Percentiles rank a stretch among this genome's conserved stretches.
These are phyloP conservation scores for Stictonetta naevosa DNA, from an alignment of 2,113 vertebrate species.

Conservation along the genomic window DNA sequence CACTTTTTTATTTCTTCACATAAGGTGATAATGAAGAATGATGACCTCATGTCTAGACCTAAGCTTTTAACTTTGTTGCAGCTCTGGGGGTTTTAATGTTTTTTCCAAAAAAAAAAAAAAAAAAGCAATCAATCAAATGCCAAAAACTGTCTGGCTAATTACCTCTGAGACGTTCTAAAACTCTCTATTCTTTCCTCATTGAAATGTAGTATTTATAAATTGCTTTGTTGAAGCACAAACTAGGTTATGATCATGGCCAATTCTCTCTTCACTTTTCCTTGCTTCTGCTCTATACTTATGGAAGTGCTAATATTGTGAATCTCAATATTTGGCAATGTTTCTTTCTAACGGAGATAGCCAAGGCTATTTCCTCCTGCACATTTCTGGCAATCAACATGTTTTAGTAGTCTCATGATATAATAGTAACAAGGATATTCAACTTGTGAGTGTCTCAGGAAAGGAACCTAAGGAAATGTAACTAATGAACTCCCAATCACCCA, in stretches of 20 bases:
- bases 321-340: background rate
- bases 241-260: background rate
- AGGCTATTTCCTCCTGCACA: background rate
- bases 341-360: background rate
- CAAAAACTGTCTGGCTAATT: slow-evolving; percentile 57
- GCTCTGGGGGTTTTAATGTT: slow-evolving; percentile 54
- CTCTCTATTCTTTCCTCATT: slow-evolving; percentile 16
- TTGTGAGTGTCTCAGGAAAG: background rate
- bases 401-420: background rate
- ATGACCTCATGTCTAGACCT: slow-evolving; percentile 76
- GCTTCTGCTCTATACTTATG: background rate
- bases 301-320: slow-evolving; percentile 21
- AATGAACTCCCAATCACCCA: background rate
- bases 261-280: slow-evolving; percentile 10
- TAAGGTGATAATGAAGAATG: slow-evolving; percentile 71
- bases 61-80: slow-evolving; percentile 72
- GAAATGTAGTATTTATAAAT: slow-evolving; percentile 58
- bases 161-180: slow-evolving; percentile 53
- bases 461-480: background rate
- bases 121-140: slow-evolving; percentile 60
- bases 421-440: background rate
- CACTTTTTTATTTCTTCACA: slow-evolving; percentile 43
- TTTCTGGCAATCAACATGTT: background rate
- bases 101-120: slow-evolving; percentile 65
- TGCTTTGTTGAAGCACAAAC: background rate